A percentile compares a stretch with the other conserved stretches of the same genome.
These are phyloP conservation scores for Lepisosteus osseus DNA, from an alignment of 2,113 vertebrate genomes.

Conservation along the genomic window DNA sequence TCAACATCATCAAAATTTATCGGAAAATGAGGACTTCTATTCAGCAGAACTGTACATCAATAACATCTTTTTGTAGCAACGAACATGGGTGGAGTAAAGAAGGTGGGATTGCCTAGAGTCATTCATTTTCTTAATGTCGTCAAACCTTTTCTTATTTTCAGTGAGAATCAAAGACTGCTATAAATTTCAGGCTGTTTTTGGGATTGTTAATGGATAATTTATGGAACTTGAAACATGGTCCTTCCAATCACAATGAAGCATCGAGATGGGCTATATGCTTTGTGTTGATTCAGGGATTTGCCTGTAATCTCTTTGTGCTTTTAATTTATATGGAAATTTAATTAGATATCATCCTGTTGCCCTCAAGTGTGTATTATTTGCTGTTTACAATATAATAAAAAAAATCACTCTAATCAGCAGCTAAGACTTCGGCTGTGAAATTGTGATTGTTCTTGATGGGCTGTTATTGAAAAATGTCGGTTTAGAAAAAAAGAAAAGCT, in stretches of 20 bases:
- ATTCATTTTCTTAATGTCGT: too few relatives aligned
- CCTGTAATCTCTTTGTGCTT: slow-evolving; percentile 54
- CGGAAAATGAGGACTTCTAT: too few relatives aligned
- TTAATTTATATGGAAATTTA: slow-evolving; percentile 70
- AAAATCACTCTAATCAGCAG: slow-evolving; percentile 42
- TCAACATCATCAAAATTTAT: too few relatives aligned
- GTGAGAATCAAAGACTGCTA: slow-evolving; percentile 49
- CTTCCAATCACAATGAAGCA: slow-evolving; percentile 53
- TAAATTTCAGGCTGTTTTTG: slow-evolving; percentile 52
- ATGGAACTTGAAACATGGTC: slow-evolving; percentile 37
- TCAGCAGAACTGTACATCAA: too few relatives aligned
- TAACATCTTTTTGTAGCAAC: too few relatives aligned
- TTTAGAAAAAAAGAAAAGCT: slow-evolving; percentile 35
- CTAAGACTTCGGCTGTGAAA: slow-evolving; percentile 42
- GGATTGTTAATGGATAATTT: slow-evolving; percentile 60
- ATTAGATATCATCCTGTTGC: slow-evolving; percentile 49
- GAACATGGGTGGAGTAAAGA: too few relatives aligned
- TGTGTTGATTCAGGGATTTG: slow-evolving; percentile 60
- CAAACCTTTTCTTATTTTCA: too few relatives aligned
- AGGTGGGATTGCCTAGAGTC: too few relatives aligned
- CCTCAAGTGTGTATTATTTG: slow-evolving; percentile 54
- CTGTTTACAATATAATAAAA: slow-evolving; percentile 51
- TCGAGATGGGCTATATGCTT: slow-evolving; percentile 61
- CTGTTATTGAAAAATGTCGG: slow-evolving; percentile 40
- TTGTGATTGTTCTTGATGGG: slow-evolving; percentile 33